These are phyloP conservation scores for Agrotis segetum DNA, from an alignment of 2,888 invertebrate species.

Conservation along the genomic window DNA sequence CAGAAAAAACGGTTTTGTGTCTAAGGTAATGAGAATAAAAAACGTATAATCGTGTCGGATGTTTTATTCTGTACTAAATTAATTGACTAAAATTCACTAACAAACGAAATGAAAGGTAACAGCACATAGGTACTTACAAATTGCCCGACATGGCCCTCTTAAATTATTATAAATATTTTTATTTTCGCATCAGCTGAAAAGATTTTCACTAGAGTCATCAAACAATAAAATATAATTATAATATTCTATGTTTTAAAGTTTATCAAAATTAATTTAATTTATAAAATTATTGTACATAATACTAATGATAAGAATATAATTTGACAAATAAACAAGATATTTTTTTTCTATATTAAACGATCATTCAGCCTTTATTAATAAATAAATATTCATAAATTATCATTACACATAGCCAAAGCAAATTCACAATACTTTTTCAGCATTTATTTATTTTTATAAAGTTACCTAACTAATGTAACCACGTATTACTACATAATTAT, in stretches of 20 bases:
- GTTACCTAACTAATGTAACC: neutral
- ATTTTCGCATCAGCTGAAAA: conserved; percentile 55
- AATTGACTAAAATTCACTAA: conserved; percentile 85
- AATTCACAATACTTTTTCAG: conserved; percentile 4
- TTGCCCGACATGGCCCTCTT: conserved; percentile 32
- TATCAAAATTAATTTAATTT: neutral
- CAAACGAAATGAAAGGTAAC: conserved; percentile 68
- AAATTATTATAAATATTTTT: conserved; percentile 50
- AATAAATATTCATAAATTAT: neutral
- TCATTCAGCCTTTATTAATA: conserved; percentile 12
- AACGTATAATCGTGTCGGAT: conserved; percentile 77
- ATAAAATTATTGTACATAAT: conserved; percentile 12
- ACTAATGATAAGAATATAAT: conserved; percentile 32
- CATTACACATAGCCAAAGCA: conserved; percentile 9
- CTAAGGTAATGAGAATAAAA: conserved; percentile 27
- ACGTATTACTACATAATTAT: neutral
- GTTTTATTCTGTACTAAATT: conserved; percentile 82
- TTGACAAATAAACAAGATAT: neutral
- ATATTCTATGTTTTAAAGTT: neutral
- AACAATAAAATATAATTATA: neutral
- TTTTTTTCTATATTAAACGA: neutral
- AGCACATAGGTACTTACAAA: conserved; percentile 47
- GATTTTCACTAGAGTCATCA: conserved; percentile 6
- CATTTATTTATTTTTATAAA: conserved; percentile 4
- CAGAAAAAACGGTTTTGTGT: no score